These are phyloP conservation scores for Oncopodura yosiiana DNA, from an alignment of 1,140 invertebrate genomes.

Conservation along the genomic window DNA sequence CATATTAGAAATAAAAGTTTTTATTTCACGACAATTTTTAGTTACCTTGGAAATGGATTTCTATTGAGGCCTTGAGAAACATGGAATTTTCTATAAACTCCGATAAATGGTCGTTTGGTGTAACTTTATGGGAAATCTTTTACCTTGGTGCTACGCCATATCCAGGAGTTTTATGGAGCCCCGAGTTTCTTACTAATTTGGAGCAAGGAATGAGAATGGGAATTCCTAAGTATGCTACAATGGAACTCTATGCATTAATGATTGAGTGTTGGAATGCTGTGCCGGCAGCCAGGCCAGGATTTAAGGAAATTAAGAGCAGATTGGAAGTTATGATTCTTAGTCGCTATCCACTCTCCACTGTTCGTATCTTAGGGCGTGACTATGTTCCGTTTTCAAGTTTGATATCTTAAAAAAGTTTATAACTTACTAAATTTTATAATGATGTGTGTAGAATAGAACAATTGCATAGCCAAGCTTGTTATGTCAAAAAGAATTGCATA, in stretches of 20 bases:
- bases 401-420: no score
- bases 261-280: slow-evolving; percentile 11
- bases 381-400: no score
- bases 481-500: no score
- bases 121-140: slow-evolving; percentile 12
- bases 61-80: neutral
- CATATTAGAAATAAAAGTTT: no score
- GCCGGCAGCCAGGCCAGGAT: neutral
- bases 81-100: neutral
- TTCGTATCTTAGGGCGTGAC: no score
- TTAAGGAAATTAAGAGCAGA: neutral
- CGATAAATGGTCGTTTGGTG: slow-evolving; percentile 3
- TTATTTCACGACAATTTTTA: neutral
- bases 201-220: neutral
- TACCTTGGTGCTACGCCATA: slow-evolving; percentile 3
- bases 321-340: no score
- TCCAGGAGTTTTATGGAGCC: neutral
- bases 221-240: no score
- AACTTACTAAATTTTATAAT: no score
- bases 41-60: slow-evolving; percentile 8
- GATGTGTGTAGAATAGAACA: no score
- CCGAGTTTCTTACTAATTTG: neutral
- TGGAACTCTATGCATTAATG: slow-evolving; percentile 14
- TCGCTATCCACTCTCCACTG: no score
- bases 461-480: no score